phyloP scores from a whole-genome alignment of 2,888 invertebrate species.

The Lissocephala sabroskyi region DNA sequence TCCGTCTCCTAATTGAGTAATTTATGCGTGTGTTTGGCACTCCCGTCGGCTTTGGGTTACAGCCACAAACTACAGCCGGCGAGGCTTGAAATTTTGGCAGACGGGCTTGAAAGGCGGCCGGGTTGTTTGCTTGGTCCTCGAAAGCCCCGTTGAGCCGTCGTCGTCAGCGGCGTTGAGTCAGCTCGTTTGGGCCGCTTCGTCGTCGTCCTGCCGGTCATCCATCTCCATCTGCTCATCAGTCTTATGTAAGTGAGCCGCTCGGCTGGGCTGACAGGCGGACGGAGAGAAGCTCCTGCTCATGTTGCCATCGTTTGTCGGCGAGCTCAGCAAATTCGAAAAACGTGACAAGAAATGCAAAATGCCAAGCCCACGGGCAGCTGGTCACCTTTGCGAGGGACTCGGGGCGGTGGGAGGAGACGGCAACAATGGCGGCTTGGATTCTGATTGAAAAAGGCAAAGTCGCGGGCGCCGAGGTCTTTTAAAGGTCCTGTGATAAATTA shows the following conservation, averaged over 20 bases:
- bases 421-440: too few relatives aligned
- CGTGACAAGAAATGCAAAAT: conserved; percentile 49
- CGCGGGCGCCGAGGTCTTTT: conserved; percentile 21
- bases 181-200: conserved; percentile 9
- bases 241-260: conserved; percentile 11
- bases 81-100: too few relatives aligned
- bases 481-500: conserved; percentile 51
- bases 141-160: conserved; percentile 35
- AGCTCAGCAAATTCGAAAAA: conserved; percentile 50
- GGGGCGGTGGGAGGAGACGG: too few relatives aligned
- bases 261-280: background rate
- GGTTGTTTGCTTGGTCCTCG: background rate
- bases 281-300: background rate
- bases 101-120: too few relatives aligned
- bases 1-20: conserved; percentile 60
- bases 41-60: background rate
- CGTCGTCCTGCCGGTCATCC: too few relatives aligned
- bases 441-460: conserved; percentile 54
- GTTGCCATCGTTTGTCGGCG: conserved; percentile 15
- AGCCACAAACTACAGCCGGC: background rate
- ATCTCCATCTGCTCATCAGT: background rate
- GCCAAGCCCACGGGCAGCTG: conserved; percentile 1
- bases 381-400: background rate
- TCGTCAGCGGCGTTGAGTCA: conserved; percentile 41
- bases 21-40: conserved; percentile 43